Conservation (phyloP, 2,797 vertebrate genomes). For the Cyclura pinguis region DNA sequence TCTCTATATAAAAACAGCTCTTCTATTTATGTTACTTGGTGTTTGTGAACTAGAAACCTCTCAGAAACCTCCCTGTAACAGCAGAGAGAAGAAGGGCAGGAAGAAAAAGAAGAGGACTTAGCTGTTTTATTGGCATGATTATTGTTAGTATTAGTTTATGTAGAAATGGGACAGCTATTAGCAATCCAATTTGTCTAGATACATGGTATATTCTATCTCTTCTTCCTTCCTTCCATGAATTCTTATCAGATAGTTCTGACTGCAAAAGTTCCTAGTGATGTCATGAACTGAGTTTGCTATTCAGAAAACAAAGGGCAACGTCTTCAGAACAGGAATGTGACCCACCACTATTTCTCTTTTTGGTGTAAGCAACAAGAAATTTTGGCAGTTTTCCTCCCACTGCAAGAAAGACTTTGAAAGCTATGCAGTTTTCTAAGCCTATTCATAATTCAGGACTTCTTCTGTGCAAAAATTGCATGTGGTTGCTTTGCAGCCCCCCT, state of each 20-base stretch:
- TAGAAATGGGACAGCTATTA: neutral
- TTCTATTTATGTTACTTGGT: neutral
- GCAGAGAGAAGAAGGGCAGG: too few relatives aligned
- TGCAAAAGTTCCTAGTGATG: slow-evolving; percentile 10
- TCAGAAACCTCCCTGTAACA: too few relatives aligned
- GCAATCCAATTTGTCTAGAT: neutral
- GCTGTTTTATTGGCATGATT: too few relatives aligned
- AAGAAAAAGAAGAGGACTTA: too few relatives aligned
- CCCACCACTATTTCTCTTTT: neutral
- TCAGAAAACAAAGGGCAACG: slow-evolving; percentile 39
- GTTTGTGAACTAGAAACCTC: neutral
- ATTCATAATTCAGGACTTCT: too few relatives aligned
- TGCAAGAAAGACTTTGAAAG: too few relatives aligned
- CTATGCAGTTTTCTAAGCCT: too few relatives aligned
- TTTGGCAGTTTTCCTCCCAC: too few relatives aligned
- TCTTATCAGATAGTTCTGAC: slow-evolving; percentile 26
- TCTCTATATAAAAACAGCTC: neutral
- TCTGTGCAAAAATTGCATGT: too few relatives aligned
- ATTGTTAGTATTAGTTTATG: too few relatives aligned
- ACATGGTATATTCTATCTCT: neutral
- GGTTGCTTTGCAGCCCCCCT: too few relatives aligned
- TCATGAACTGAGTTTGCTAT: slow-evolving; percentile 40
- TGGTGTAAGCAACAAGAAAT: too few relatives aligned
- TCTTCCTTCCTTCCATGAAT: neutral
- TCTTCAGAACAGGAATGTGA: slow-evolving; percentile 54